These are phyloP conservation scores for Hemiprocne comata DNA, from an alignment of 2,113 vertebrate genomes.

Conservation along the genomic window DNA sequence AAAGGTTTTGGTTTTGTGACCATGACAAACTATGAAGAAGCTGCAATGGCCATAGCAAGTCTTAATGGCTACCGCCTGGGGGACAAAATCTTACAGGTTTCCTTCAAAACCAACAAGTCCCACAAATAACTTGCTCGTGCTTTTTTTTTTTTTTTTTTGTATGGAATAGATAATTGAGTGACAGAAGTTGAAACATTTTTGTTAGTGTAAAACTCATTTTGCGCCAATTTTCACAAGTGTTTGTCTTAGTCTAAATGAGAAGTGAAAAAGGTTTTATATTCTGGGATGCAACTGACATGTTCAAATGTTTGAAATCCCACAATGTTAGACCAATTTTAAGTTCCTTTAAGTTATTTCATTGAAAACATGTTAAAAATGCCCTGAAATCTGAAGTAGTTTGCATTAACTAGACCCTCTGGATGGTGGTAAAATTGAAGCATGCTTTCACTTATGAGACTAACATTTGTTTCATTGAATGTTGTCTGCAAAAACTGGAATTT, in stretches of 20 bases:
- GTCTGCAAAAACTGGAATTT: constrained; percentile 75
- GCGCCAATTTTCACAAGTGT: constrained; percentile 89
- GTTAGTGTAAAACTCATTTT: constrained; percentile 89
- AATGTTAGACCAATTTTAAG: constrained; percentile 82
- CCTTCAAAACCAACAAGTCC: constrained; percentile 99
- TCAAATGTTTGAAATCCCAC: constrained; percentile 85
- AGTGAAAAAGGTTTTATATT: constrained; percentile 83
- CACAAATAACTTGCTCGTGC: constrained; percentile 92
- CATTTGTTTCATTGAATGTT: constrained; percentile 67
- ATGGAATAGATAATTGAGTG: constrained; percentile 85
- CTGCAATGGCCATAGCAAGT: constrained; percentile 98
- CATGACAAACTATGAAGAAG: constrained; percentile 99
- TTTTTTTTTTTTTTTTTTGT: constrained; percentile 79
- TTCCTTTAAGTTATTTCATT: constrained; percentile 83
- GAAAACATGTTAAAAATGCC: constrained; percentile 73
- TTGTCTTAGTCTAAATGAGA: constrained; percentile 88
- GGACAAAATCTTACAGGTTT: constrained; percentile 99
- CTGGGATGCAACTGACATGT: constrained; percentile 87
- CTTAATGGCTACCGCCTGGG: constrained; percentile 97
- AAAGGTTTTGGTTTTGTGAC: constrained; percentile 99
- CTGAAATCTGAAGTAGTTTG: constrained; percentile 73
- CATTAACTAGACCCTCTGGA: constrained; percentile 76
- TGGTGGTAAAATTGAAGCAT: constrained; percentile 77
- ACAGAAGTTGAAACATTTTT: constrained; percentile 81
- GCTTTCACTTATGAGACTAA: constrained; percentile 76